Conservation (phyloP, 2,888 invertebrate species). For the Drosophila subquinaria region DNA sequence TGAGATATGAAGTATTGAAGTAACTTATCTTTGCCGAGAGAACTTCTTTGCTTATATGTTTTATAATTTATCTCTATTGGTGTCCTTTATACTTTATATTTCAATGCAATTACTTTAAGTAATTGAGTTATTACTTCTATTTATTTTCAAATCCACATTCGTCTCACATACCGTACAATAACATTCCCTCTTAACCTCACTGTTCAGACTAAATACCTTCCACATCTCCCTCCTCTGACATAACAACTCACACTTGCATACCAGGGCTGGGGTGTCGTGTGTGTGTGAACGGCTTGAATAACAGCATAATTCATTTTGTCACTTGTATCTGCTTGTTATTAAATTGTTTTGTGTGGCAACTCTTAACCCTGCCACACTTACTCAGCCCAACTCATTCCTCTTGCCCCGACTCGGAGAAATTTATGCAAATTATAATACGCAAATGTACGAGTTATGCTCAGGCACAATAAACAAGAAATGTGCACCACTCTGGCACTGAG, state of each 20-base stretch:
- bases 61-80: not conserved
- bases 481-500: constrained; percentile 49
- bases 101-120: not conserved
- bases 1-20: too few species aligned
- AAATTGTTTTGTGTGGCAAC: constrained; percentile 73
- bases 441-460: constrained; percentile 74
- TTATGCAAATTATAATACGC: constrained; percentile 81
- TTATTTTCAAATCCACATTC: not conserved
- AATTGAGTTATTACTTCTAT: not conserved
- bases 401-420: constrained; percentile 55
- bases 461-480: constrained; percentile 78
- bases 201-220: constrained; percentile 25
- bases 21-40: too few species aligned
- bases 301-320: constrained; percentile 81
- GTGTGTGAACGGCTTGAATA: constrained; percentile 56
- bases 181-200: constrained; percentile 11
- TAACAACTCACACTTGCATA: constrained; percentile 14
- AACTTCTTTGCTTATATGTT: too few species aligned
- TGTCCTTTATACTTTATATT: not conserved
- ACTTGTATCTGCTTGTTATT: constrained; percentile 77
- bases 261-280: constrained; percentile 14
- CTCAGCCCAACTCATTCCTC: constrained; percentile 14
- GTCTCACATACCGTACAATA: constrained; percentile 1
- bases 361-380: constrained; percentile 54
- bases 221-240: not conserved